These are phyloP conservation scores for Gonioctena quinquepunctata DNA, from an alignment of 1,140 invertebrate genomes.

Conservation along the genomic window DNA sequence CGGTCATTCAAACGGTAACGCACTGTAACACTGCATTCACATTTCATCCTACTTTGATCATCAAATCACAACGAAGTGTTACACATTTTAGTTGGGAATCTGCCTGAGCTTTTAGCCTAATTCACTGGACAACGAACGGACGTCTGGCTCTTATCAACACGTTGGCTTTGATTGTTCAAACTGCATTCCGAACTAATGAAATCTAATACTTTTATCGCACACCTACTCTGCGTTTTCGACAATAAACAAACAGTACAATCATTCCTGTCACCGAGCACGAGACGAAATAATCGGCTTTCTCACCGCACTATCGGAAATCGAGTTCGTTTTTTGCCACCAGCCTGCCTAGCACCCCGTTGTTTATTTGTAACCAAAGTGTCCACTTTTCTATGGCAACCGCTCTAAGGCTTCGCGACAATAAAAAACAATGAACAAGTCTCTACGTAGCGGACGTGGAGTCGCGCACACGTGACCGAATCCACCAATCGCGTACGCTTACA, in stretches of 20 bases:
- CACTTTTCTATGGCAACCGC: conserved; percentile 18
- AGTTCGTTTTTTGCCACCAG: neutral
- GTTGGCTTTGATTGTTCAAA: neutral
- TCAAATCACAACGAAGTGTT: neutral
- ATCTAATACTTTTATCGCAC: conserved; percentile 1
- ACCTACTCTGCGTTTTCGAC: neutral
- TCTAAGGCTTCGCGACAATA: conserved; percentile 12
- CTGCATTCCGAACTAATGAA: neutral
- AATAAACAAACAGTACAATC: neutral
- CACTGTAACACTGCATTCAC: neutral
- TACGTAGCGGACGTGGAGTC: conserved; percentile 21
- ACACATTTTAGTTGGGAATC: neutral
- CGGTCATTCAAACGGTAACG: conserved; percentile 13
- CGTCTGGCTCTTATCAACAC: neutral
- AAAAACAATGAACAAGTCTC: conserved; percentile 24
- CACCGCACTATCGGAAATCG: neutral
- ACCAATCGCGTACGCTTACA: neutral
- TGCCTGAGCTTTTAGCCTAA: too few relatives aligned
- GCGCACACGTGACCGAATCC: conserved; percentile 8
- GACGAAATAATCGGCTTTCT: neutral
- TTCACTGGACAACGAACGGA: neutral
- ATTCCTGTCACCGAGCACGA: neutral
- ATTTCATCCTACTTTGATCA: neutral
- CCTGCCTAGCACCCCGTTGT: neutral
- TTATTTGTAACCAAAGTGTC: conserved; percentile 2